Base-by-base conservation (phyloP, 2,113 vertebrate species). In the Lynx canadensis region DNA sequence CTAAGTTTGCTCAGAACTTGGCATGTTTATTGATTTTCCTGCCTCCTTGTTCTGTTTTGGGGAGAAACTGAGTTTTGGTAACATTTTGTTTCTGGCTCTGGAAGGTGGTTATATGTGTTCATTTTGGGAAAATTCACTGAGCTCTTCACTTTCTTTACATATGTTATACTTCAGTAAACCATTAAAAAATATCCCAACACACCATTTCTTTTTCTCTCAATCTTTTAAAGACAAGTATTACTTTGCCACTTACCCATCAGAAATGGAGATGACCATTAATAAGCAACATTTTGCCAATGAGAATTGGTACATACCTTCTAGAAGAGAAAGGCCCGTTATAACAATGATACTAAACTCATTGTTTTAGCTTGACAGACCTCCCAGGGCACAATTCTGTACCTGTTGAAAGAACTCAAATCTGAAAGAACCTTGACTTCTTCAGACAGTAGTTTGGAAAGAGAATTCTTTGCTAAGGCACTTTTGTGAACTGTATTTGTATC, bases 151-250 rank as follows among this genome's bases (percentile, higher is more conserved):
- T 89, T 38, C 14, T 95, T 31, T 78, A 12, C 41, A 5, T 86
- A n/a, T 84, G 36, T 87, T 93, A 50, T 33, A 57, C 38, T 76
- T 89, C n/a, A 96, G 3, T 89, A 78, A 96, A 55, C 33, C 31
- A n/a, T 69, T 92, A 29, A 63, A 92, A 90, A 60, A 85, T 76
- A 79, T 36, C 33, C 33, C 12, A 69, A 38, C 73, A 95, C 33
- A 65, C 21, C 16, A 85, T 79, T 92, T 90, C 25, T n/a, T 97
- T 95, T 86, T 71, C 45, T 94, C n/a, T 93, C 33, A 68, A 0
- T 86, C 87, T 95, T 96, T 94, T n/a, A 81, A 92, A 97, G 81
- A 92, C 89, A 86, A 78, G 66, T 52, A 36, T 65, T 84, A 52
- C 94, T 89, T 96, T 95, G 5, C 65, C 21, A 48, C 69, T 95